Percentiles rank a stretch among this genome's conserved stretches.
These are phyloP conservation scores for Siniperca scherzeri DNA, from an alignment of 2,797 vertebrate genomes.

Conservation along the genomic window DNA sequence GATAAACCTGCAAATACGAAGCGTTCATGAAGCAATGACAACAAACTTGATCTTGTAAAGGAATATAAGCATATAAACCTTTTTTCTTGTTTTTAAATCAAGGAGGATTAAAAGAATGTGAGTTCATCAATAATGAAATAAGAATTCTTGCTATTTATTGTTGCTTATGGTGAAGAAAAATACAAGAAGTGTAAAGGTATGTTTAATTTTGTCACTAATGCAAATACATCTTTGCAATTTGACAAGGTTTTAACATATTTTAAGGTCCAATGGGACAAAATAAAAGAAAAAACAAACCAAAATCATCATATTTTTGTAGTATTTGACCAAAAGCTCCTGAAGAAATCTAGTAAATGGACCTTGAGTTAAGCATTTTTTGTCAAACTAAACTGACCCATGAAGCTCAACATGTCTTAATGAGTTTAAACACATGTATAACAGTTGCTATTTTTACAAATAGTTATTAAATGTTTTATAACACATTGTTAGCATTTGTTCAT, in stretches of 20 bases:
- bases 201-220: too few relatives aligned
- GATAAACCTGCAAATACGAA: slow-evolving; percentile 87
- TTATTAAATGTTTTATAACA: too few relatives aligned
- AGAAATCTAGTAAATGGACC: too few relatives aligned
- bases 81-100: not conserved
- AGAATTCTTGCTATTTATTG: not conserved
- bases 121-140: not conserved
- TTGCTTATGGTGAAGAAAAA: too few relatives aligned
- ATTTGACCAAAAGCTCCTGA: not conserved
- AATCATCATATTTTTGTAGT: not conserved
- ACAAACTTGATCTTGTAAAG: not conserved
- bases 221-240: not conserved
- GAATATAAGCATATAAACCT: not conserved
- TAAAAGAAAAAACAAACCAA: not conserved
- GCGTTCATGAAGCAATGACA: not conserved
- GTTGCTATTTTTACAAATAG: too few relatives aligned
- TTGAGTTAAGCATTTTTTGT: too few relatives aligned
- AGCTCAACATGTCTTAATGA: too few relatives aligned
- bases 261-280: not conserved
- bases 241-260: not conserved
- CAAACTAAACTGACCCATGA: too few relatives aligned
- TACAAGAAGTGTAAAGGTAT: too few relatives aligned
- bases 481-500: too few relatives aligned
- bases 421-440: too few relatives aligned
- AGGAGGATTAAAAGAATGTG: not conserved